A percentile compares a stretch with the other conserved stretches of the same genome.
phyloP scores from a whole-genome alignment of 2,888 invertebrate genomes.

The Scaptomyza parva region DNA sequence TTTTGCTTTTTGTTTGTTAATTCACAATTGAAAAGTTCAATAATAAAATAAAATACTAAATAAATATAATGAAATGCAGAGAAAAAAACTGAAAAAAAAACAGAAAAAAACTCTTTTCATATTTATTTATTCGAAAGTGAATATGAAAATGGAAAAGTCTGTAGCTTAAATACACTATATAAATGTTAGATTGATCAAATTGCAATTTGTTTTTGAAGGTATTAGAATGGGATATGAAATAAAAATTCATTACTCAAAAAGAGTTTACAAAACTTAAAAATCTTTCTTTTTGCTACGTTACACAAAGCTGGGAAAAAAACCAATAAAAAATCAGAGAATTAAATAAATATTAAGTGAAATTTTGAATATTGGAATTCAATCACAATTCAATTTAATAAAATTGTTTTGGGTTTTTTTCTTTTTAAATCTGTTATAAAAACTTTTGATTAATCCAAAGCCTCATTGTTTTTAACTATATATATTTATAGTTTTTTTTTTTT shows the following conservation, averaged over 20 bases:
- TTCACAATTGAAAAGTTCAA: constrained; percentile 57
- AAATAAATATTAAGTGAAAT: constrained; percentile 5
- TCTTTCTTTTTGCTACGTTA: not conserved
- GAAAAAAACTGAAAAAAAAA: constrained; percentile 33
- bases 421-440: constrained; percentile 8
- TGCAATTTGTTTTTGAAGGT: not conserved
- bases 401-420: constrained; percentile 1
- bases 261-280: not conserved
- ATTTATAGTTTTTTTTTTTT: not conserved
- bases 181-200: not conserved
- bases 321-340: not conserved
- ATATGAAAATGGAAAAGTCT: constrained; percentile 14
- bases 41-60: constrained; percentile 47
- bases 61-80: constrained; percentile 51
- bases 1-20: constrained; percentile 35
- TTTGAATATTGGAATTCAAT: constrained; percentile 1
- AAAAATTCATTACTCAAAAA: not conserved
- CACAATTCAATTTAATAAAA: constrained; percentile 11
- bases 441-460: not conserved
- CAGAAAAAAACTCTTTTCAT: too few relatives aligned
- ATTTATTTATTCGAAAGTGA: constrained; percentile 52
- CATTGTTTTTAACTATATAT: not conserved
- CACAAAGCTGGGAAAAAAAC: not conserved
- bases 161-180: constrained; percentile 32
- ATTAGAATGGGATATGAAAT: not conserved